Evolutionary conservation across 2,797 vertebrate genomes (phyloP), one percentile per base, ranked within the genome.

Genomic region (Pelobates cultripes): DNA sequence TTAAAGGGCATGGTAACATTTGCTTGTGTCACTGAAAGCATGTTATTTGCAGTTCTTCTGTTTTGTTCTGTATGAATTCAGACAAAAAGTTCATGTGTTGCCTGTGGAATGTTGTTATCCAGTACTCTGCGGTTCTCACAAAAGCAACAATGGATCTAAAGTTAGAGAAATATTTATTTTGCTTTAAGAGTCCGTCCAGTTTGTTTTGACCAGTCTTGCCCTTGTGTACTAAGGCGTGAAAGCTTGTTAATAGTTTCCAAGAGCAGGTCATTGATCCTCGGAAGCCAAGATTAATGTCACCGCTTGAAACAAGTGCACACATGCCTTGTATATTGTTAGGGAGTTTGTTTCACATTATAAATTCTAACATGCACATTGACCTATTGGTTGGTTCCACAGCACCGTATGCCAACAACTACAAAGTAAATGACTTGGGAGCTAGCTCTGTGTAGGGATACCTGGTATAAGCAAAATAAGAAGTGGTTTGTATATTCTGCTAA

Each of bases 91-190:
- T 51, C 2, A 51, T 10, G 10, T 51, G 47, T 51, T 51, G 47
- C 5, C 47, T 10, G 28, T 28, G 28, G 3, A 5, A 10, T 3
- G 3, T 51, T 5, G 47, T 51, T 51, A 6, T 10, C 5, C 10
- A 10, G 47, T 5, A 51, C 47, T 7, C 4, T 57, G 14, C 13
- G 3, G 55, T 57, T 14, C 14, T 57, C 14, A 57, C 14, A 57
- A 57, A 15, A 57, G 55, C 7, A 7, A 57, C 55, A 57, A 57
- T 57, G 14, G 55, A 12, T 57, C 7, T 12, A 57, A 12, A 57
- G 12, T 43, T 73, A 12, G 57, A 3, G 40, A 55, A 82, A 68
- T 77, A 82, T 82, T 82, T 73, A 60, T 61, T 44, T 4, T 72
- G 10, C n/a, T 6, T 9, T 74, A 43, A 14, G 28, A n/a, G 40